Base-by-base conservation (phyloP, 1,140 invertebrate species). In the Ips typographus region DNA sequence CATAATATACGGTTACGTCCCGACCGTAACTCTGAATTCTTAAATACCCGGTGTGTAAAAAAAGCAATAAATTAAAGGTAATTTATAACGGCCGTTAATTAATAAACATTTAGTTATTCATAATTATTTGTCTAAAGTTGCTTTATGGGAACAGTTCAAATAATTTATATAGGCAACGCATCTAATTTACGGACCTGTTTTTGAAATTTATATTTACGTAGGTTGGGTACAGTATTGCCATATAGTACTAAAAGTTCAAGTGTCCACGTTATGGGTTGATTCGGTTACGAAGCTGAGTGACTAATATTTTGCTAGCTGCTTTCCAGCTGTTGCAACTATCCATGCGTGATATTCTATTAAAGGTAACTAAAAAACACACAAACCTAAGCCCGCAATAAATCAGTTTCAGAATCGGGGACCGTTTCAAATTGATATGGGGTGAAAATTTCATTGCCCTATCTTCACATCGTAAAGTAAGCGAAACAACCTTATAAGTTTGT, bases 381-480 rank as follows among this genome's bases (percentile, higher is more conserved):
- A 55, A 53, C n/a, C n/a, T 37, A 22, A 49, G 57, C 44, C 62
- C 43, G 43, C 49, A 57, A 72, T 72, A 72, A 59, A 69, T 68
- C 71, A 72, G 40, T 49, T 53, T 39, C 43, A 59, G 53, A 68
- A 68, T 41, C 56, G 42, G 52, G 40, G 44, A 68, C 47, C 71
- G 65, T 70, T 52, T 65, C 70, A 70, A 73, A 73, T 73, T 73
- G 70, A 73, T 71, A 73, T 73, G 51, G 72, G 72, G 72, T 73
- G 72, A 73, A 73, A 73, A 73, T 73, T 73, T 73, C 70, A 73
- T 73, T 73, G 68, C 65, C 40, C 70, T 73, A 71, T 73, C 68
- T 68, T 69, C 72, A 73, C 72, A 69, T 73, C 72, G 72, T 73
- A 73, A 73, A 73, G 62, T 68, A 60, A 66, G 53, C 53, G 64